A percentile compares a stretch with the other conserved stretches of the same genome.
Evolutionary conservation across 2,113 vertebrate genomes (phyloP).

Genomic region (Zosterops borbonicus): DNA sequence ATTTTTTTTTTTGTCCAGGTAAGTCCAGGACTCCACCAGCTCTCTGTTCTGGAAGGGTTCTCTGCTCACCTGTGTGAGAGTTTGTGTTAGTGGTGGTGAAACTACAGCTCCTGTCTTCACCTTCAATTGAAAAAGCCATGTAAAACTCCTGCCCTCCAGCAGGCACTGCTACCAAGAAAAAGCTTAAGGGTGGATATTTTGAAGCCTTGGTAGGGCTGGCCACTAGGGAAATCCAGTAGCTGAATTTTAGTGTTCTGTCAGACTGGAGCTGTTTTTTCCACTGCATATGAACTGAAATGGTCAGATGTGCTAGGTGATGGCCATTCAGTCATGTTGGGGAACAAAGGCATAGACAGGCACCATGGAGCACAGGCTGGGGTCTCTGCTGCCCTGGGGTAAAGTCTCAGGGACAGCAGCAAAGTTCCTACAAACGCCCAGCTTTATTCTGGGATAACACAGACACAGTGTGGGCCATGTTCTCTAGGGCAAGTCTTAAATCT

Average conservation of each 20-base stretch:
- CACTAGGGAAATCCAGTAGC: background rate
- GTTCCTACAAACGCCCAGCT: background rate
- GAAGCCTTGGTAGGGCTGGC: background rate
- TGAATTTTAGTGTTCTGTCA: background rate
- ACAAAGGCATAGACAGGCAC: background rate
- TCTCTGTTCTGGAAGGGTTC: background rate
- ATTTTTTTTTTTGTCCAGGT: background rate
- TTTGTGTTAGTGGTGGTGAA: background rate
- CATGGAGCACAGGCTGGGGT: background rate
- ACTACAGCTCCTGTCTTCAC: background rate
- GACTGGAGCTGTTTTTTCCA: background rate
- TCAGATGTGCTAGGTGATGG: background rate
- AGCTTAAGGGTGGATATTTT: background rate
- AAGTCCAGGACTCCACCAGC: background rate
- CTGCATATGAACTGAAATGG: rapidly evolving
- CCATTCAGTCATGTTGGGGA: background rate
- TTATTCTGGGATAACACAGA: background rate
- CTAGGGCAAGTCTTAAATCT: background rate
- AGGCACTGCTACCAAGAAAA: background rate
- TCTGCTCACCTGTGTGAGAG: background rate
- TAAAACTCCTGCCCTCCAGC: background rate
- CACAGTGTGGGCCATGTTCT: background rate
- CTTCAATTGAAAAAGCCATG: background rate
- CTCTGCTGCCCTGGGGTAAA: background rate
- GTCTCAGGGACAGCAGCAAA: background rate